Base-by-base conservation (phyloP, 2,888 invertebrate species). In the Gortyna flavago region DNA sequence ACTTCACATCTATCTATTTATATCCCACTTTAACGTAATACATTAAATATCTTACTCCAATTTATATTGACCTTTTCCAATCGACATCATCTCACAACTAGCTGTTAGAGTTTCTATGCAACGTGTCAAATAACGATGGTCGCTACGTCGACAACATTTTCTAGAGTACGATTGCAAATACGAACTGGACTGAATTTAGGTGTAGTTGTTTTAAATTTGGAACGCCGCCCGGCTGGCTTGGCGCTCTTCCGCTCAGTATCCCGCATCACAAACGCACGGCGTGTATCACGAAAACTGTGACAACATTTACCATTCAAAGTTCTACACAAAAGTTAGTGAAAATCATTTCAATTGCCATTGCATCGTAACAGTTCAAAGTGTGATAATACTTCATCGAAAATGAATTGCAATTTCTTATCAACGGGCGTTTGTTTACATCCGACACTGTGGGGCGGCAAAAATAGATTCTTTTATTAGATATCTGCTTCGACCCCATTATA, bases 381-480 rank as follows among this genome's bases (percentile, higher is more conserved):
- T 89, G 88, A 86, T 81, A 84, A 69, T 69, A 79, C 75, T 81
- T 85, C 87, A 88, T 86, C 81, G 79, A 90, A 90, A 89, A 94
- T 94, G 93, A 89, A 91, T 91, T 85, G 87, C 84, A 81, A 71
- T 70, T 69, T 85, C 80, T 89, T 88, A 88, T 88, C 79, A 82
- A 83, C 29, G 73, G 84, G 81, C 83, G 91, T 93, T 93, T 94
- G 95, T 95, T 95, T 95, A 94, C 93, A 89, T 89, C 85, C 83
- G 82, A 89, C 87, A 89, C 87, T 89, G 88, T 86, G 91, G 87
- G 88, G 89, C 82, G 91, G 92, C 93, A 81, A 90, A 95, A 96
- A 96, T 96, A 96, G 96, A 96, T 92, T 96, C 95, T 95, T 95
- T 94, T 94, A 95, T 93, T 96, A 96, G 95, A 95, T 87, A 90